phyloP scores from a whole-genome alignment of 1,140 invertebrate species.

The Carcinoscorpius rotundicauda region DNA sequence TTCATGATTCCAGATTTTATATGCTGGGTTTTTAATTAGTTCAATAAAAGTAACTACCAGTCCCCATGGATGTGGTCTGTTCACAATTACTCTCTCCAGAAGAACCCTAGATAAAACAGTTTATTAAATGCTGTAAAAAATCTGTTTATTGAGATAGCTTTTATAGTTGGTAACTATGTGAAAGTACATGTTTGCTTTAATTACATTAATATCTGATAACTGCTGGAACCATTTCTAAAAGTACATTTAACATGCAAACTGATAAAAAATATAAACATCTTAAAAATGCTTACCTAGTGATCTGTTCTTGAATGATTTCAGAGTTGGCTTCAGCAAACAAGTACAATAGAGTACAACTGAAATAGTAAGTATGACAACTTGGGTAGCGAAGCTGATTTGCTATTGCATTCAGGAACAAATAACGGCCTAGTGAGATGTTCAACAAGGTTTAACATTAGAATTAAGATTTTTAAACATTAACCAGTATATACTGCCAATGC shows the following conservation, averaged over 20 bases:
- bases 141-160: no score
- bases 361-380: conserved; percentile 99
- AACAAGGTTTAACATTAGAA: no score
- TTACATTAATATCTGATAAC: no score
- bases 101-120: conserved; percentile 53
- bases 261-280: no score
- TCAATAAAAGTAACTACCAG: conserved; percentile 98
- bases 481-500: no score
- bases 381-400: conserved; percentile 97
- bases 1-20: conserved; percentile 98
- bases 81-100: conserved; percentile 91
- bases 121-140: no score
- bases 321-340: conserved; percentile 96
- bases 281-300: conserved; percentile 37
- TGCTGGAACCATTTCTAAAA: no score
- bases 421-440: conserved; percentile 36
- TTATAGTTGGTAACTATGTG: no score
- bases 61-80: conserved; percentile 98
- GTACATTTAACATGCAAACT: no score
- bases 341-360: conserved; percentile 91
- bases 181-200: no score
- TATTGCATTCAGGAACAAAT: conserved; percentile 95
- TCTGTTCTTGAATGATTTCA: conserved; percentile 82
- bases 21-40: conserved; percentile 95
- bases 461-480: no score